These are phyloP conservation scores for Chrysotoxum bicinctum DNA, from an alignment of 2,888 invertebrate genomes.

Conservation along the genomic window DNA sequence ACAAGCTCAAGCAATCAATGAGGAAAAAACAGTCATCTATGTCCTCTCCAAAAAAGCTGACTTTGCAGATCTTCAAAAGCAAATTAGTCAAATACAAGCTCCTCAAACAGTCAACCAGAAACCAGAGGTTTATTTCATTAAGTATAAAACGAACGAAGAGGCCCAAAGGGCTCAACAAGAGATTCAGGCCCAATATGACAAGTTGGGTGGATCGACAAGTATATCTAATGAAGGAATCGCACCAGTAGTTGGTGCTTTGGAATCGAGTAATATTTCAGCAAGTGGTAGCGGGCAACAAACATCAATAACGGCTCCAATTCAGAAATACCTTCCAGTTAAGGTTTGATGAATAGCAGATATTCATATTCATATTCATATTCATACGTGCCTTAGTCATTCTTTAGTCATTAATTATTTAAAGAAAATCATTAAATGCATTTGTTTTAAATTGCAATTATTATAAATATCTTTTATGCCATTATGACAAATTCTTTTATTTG, in stretches of 20 bases:
- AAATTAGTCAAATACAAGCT: conserved; percentile 84
- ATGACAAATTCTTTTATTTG: not conserved
- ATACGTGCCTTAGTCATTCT: conserved; percentile 26
- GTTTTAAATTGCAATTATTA: conserved; percentile 28
- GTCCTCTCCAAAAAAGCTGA: conserved; percentile 81
- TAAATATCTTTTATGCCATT: not conserved
- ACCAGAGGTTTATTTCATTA: conserved; percentile 81
- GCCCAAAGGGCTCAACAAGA: conserved; percentile 80
- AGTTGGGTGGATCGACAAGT: conserved; percentile 79
- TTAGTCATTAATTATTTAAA: conserved; percentile 51
- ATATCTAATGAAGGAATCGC: conserved; percentile 80
- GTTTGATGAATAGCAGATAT: not conserved
- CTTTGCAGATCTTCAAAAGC: conserved; percentile 82
- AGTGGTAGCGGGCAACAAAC: conserved; percentile 1
- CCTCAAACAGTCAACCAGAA: conserved; percentile 77
- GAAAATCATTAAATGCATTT: conserved; percentile 57
- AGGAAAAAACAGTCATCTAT: conserved; percentile 81
- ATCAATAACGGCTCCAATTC: not conserved
- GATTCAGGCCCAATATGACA: conserved; percentile 80
- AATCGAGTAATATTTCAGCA: not conserved
- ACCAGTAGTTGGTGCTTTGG: conserved; percentile 70
- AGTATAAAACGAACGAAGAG: conserved; percentile 81
- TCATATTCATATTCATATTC: not conserved
- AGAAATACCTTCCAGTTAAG: conserved; percentile 2
- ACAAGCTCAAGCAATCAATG: conserved; percentile 77